Percentiles rank a stretch among this genome's conserved stretches.
phyloP scores from a whole-genome alignment of 2,797 vertebrate genomes.

The Nasua narica region DNA sequence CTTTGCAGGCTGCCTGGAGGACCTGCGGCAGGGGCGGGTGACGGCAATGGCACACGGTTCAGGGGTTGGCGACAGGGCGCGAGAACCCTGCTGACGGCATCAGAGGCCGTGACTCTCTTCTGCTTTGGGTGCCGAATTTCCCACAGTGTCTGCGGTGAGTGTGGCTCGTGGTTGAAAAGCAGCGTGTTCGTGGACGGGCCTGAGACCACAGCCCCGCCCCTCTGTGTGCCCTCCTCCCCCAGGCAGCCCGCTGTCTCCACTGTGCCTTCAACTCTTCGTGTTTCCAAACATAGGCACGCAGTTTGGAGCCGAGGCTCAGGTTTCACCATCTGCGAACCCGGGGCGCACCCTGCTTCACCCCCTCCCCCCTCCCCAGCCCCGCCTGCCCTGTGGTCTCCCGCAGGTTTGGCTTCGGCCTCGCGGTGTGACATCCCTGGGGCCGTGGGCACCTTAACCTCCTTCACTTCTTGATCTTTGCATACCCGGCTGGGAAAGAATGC shows the following conservation, averaged over 20 bases:
- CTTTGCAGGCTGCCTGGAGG: background rate
- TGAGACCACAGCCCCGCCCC: accelerated
- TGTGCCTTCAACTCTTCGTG: no score
- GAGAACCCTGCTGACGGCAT: background rate
- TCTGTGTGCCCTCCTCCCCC: background rate
- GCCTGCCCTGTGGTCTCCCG: background rate
- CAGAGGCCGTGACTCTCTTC: background rate
- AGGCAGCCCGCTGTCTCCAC: accelerated
- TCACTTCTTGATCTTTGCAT: background rate
- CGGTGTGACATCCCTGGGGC: background rate
- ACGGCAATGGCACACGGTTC: no score
- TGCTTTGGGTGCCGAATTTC: background rate
- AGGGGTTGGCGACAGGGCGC: background rate
- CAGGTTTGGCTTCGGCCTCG: background rate
- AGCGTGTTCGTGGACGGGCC: background rate
- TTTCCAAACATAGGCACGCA: no score
- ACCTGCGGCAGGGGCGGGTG: no score
- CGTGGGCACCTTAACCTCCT: background rate
- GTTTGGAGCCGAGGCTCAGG: background rate
- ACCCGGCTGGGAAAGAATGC: accelerated
- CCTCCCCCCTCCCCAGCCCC: background rate
- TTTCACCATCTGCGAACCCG: background rate
- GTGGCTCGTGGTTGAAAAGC: background rate
- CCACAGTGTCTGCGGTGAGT: background rate
- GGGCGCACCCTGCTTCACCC: background rate